A percentile compares a stretch with the other conserved stretches of the same genome.
These are phyloP conservation scores for Lipophrys pholis DNA, from an alignment of 2,113 vertebrate genomes.

Conservation along the genomic window DNA sequence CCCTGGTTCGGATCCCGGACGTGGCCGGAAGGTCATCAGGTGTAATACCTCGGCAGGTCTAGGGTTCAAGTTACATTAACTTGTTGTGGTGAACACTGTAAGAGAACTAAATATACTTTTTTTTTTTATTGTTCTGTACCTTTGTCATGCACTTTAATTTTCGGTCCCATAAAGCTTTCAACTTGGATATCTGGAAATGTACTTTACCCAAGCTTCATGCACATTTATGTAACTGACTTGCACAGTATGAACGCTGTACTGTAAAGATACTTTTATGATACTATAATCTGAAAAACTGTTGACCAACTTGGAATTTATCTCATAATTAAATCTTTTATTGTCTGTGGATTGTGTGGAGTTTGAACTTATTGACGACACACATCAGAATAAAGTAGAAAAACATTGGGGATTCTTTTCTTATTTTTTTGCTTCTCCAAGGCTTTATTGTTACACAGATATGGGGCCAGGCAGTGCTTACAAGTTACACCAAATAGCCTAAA, in stretches of 20 bases:
- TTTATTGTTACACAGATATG: constrained; percentile 79
- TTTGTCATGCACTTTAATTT: constrained; percentile 41
- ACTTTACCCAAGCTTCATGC: constrained; percentile 38
- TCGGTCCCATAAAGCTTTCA: neutral
- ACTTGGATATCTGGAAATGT: neutral
- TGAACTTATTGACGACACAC: constrained; percentile 58
- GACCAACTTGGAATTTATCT: constrained; percentile 25
- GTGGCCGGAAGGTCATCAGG: too few relatives aligned
- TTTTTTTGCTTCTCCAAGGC: constrained; percentile 62
- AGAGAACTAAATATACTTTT: neutral
- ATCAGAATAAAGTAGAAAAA: constrained; percentile 30
- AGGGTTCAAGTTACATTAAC: too few relatives aligned
- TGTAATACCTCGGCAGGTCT: too few relatives aligned
- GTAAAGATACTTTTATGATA: constrained; percentile 30
- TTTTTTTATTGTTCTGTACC: neutral
- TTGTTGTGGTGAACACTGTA: too few relatives aligned
- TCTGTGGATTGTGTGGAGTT: constrained; percentile 18
- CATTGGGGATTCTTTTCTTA: neutral
- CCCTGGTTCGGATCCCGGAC: too few relatives aligned
- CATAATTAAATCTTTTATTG: constrained; percentile 18
- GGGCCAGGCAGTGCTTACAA: constrained; percentile 76
- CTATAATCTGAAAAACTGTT: constrained; percentile 22
- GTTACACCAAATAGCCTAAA: constrained; percentile 75
- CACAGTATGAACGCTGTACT: constrained; percentile 9
- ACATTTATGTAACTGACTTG: constrained; percentile 13